Percentiles rank a stretch among this genome's conserved stretches.
These are phyloP conservation scores for Litoditis marina DNA, from an alignment of 2,888 invertebrate genomes.

Conservation along the genomic window DNA sequence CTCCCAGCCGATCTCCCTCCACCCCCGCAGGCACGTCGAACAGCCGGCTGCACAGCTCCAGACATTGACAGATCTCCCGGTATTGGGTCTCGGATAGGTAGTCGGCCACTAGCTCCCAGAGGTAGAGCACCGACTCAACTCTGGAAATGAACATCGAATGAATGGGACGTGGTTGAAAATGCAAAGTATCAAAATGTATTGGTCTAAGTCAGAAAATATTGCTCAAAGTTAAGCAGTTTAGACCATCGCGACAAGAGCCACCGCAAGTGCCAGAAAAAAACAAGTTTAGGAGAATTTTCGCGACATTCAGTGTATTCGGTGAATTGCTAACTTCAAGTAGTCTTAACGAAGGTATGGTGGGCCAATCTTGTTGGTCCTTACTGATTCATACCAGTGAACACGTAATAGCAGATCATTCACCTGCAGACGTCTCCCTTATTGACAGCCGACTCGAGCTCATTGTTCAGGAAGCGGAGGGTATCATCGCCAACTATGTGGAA, in stretches of 20 bases:
- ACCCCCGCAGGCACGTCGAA: not conserved
- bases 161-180: too few relatives aligned
- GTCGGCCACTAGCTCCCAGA: slow-evolving; percentile 39
- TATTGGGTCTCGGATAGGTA: slow-evolving; percentile 30
- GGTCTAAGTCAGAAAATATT: too few relatives aligned
- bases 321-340: too few relatives aligned
- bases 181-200: too few relatives aligned
- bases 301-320: too few relatives aligned
- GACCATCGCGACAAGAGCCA: not conserved
- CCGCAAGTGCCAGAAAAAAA: not conserved
- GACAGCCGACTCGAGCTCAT: slow-evolving; percentile 21
- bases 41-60: slow-evolving; percentile 2
- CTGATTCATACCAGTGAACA: not conserved
- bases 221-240: too few relatives aligned
- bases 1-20: slow-evolving; percentile 29
- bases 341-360: too few relatives aligned
- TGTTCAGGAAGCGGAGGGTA: slow-evolving; percentile 30
- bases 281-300: too few relatives aligned
- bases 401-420: slow-evolving; percentile 10
- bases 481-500: slow-evolving; percentile 26
- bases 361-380: too few relatives aligned
- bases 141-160: slow-evolving; percentile 11
- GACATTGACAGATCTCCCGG: slow-evolving; percentile 9
- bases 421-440: slow-evolving; percentile 22
- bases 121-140: slow-evolving; percentile 28